These are phyloP conservation scores for Sebastes itinus DNA, from an alignment of 2,797 vertebrate genomes.

Conservation along the genomic window DNA sequence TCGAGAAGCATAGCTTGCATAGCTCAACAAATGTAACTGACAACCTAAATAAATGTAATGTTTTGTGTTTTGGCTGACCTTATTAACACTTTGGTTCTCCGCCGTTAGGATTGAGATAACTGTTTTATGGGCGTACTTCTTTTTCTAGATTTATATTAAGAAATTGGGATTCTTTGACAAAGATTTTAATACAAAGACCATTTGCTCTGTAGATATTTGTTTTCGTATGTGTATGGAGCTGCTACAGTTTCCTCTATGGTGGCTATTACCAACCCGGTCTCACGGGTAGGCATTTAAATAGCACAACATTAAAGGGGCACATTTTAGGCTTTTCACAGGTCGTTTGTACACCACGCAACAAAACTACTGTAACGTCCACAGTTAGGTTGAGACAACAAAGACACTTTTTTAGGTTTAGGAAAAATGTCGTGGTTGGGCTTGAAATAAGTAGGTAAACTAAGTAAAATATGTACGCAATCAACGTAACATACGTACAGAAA, in stretches of 20 bases:
- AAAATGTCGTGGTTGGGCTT: no score
- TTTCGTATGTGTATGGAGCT: neutral
- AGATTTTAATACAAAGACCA: neutral
- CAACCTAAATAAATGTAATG: neutral
- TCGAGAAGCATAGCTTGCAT: neutral
- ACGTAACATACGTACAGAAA: no score
- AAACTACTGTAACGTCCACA: no score
- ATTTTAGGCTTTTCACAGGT: no score
- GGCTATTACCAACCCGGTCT: neutral
- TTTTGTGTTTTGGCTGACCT: neutral
- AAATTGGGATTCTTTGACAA: neutral
- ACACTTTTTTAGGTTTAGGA: no score
- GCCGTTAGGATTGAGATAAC: neutral
- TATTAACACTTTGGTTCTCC: neutral
- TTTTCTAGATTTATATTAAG: neutral
- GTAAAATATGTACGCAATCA: no score
- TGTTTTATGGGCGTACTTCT: neutral
- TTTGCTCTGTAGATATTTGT: neutral
- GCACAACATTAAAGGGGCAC: fast-evolving
- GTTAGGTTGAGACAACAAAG: no score
- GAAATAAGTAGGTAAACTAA: no score
- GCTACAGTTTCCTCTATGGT: neutral
- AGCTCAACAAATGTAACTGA: neutral
- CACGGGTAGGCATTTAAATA: no score
- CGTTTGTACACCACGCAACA: no score